Conservation (phyloP, 2,888 invertebrate genomes). For the Eurois occulta region DNA sequence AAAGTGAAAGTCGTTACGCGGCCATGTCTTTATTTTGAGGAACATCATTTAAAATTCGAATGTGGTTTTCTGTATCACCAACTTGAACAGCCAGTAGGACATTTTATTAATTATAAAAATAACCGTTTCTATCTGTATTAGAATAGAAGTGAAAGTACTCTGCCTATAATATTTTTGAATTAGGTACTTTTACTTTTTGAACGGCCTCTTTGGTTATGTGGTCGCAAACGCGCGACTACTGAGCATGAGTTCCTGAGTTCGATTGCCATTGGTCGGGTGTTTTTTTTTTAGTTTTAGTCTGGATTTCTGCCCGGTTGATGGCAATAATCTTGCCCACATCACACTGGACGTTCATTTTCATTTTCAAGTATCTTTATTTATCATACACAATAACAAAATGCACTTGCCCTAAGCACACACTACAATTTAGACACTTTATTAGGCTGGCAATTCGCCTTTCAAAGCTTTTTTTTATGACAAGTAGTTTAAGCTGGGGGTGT, state of each 20-base stretch:
- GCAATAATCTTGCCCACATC: background rate
- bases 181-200: background rate
- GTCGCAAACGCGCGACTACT: background rate
- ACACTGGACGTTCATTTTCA: background rate
- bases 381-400: too few species aligned
- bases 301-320: background rate
- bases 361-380: too few species aligned
- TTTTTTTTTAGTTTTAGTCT: background rate
- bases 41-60: constrained; percentile 66
- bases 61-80: constrained; percentile 48
- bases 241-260: background rate
- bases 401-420: too few species aligned
- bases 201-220: background rate
- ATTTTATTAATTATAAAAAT: constrained; percentile 27
- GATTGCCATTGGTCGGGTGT: background rate
- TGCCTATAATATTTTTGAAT: background rate
- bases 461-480: too few species aligned
- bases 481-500: too few species aligned
- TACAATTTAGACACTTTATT: too few species aligned
- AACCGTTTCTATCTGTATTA: constrained; percentile 13
- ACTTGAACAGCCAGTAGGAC: constrained; percentile 12
- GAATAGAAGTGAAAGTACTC: constrained; percentile 26
- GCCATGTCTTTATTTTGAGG: constrained; percentile 58
- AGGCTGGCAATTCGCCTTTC: too few species aligned
- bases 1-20: constrained; percentile 69